Evolutionary conservation across 2,113 vertebrate species (phyloP), one percentile per base, ranked within the genome.

Genomic region (Neotragus pygmaeus): DNA sequence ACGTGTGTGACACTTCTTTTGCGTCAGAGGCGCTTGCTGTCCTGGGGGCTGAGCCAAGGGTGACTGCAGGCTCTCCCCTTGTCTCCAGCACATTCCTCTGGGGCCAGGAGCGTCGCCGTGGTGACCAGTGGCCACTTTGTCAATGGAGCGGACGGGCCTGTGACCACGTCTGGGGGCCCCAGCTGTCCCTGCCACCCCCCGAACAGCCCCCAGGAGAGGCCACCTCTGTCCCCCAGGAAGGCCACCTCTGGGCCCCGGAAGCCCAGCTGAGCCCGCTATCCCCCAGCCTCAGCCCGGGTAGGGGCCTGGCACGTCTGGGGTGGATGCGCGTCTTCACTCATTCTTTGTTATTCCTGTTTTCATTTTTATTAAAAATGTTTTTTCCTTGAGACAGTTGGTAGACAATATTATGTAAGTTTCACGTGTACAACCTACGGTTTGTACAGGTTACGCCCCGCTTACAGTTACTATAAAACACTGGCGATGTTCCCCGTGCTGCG

Each of bases 141-240:
- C 99, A 99, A 99, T 99, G 99, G 99, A 99, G 98, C 99, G 99
- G 99, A 99, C 99, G 99, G 99, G 99, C 99, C 98, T 98, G 99
- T 99, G 97, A 96, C 96, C 84, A 95, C 30, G 80, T 95, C 92
- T 97, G 98, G 98, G 97, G 97, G 93, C 33, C 58, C 15, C 53
- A 1, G 49, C 84, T 39, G 30, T 53, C 62, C 36, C 28, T 4
- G 15, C 25, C 0, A 5, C 90, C 21, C n/a, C 55, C n/a, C 70
- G 53, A 27, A n/a, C 43, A 77, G 30, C 57, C 36, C n/a, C n/a
- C 23, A 5, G 39, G 77, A 51, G 10, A 9, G n/a, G 49, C 60
- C 21, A 23, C 36, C 6, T 66, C 73, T 30, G 47, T 55, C 75
- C 45, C 60, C 66, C 7, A 47, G 27, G n/a, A n/a, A n/a, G n/a